Evolutionary conservation across 1,140 invertebrate species (phyloP).

Genomic region (Tetramorium alpestre): DNA sequence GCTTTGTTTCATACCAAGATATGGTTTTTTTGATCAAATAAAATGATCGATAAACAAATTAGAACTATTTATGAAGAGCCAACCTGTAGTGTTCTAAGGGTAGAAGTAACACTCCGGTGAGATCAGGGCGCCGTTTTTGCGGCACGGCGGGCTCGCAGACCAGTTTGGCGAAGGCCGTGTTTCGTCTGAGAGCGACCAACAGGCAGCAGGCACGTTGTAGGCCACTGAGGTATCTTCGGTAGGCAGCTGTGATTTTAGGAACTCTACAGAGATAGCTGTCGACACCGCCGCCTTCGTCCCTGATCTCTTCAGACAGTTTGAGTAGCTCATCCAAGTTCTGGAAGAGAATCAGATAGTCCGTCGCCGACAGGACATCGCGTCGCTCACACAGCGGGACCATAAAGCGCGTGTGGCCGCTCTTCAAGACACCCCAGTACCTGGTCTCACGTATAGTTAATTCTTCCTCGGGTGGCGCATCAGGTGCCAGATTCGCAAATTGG

Average conservation of each 20-base stretch:
- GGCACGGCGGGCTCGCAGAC: conserved; percentile 92
- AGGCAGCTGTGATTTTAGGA: conserved; percentile 90
- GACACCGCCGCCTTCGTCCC: conserved; percentile 91
- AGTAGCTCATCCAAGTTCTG: conserved; percentile 94
- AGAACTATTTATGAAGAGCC: neutral
- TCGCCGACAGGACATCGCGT: conserved; percentile 90
- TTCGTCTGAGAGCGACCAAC: conserved; percentile 88
- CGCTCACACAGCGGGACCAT: conserved; percentile 90
- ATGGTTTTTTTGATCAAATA: neutral
- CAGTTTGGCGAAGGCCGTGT: conserved; percentile 89
- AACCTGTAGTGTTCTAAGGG: conserved; percentile 92
- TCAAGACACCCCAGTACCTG: conserved; percentile 90
- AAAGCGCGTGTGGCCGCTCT: conserved; percentile 91
- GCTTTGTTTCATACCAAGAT: neutral
- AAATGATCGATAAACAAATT: neutral
- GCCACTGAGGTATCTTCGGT: conserved; percentile 92
- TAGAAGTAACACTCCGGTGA: conserved; percentile 92
- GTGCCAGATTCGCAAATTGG: conserved; percentile 84
- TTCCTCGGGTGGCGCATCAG: conserved; percentile 86
- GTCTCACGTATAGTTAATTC: conserved; percentile 89
- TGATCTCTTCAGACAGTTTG: conserved; percentile 91
- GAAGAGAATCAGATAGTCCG: conserved; percentile 92
- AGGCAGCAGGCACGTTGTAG: conserved; percentile 93
- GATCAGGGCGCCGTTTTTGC: conserved; percentile 90
- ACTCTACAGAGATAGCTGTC: conserved; percentile 92